phyloP scores from a whole-genome alignment of 2,888 invertebrate genomes.

The Drosophila emarginata region DNA sequence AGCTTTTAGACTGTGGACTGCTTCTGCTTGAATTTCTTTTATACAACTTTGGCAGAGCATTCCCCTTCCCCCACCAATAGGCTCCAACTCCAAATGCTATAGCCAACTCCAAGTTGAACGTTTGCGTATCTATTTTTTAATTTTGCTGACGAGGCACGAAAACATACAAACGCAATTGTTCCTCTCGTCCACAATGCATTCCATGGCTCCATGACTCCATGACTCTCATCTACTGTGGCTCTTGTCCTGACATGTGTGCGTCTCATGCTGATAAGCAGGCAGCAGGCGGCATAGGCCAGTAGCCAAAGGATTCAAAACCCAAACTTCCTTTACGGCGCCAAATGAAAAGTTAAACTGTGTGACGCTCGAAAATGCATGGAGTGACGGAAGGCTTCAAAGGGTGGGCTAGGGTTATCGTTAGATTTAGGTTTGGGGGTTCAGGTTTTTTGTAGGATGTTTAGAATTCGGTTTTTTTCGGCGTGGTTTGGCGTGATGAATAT shows the following conservation, averaged over 20 bases:
- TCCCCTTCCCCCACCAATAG: not conserved
- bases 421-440: slow-evolving; percentile 22
- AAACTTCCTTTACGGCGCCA: slow-evolving; percentile 52
- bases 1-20: not conserved
- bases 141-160: slow-evolving; percentile 76
- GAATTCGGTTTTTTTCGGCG: slow-evolving; percentile 7
- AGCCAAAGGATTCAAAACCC: slow-evolving; percentile 6
- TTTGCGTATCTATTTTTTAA: slow-evolving; percentile 76
- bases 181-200: slow-evolving; percentile 70
- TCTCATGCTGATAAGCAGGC: slow-evolving; percentile 74
- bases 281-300: not conserved
- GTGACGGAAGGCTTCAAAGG: slow-evolving; percentile 4
- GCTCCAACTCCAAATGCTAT: no score
- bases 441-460: not conserved
- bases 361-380: slow-evolving; percentile 52
- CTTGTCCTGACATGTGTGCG: slow-evolving; percentile 68
- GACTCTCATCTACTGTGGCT: slow-evolving; percentile 26
- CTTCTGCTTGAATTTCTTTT: slow-evolving; percentile 51
- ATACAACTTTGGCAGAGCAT: slow-evolving; percentile 50
- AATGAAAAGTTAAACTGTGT: slow-evolving; percentile 77
- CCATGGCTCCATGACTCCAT: slow-evolving; percentile 35
- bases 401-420: slow-evolving; percentile 18
- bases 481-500: slow-evolving; percentile 76
- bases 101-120: slow-evolving; percentile 13
- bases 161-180: slow-evolving; percentile 76